Evolutionary conservation across 1,140 invertebrate genomes (phyloP).

Genomic region (Pectinophora gossypiella): DNA sequence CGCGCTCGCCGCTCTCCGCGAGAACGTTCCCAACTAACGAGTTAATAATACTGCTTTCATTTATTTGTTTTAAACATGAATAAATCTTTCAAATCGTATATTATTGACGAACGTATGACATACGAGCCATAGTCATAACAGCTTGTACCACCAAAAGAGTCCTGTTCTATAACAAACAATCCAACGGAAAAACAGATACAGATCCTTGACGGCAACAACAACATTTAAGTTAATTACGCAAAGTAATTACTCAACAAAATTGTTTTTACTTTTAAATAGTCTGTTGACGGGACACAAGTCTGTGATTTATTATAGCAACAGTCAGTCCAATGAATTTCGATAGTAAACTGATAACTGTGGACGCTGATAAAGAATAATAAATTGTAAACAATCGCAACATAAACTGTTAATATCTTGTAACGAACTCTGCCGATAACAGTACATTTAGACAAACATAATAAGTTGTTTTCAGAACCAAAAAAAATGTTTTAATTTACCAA

Average conservation of each 20-base stretch:
- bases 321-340: conserved; percentile 46
- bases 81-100: no score
- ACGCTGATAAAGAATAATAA: conserved; percentile 45
- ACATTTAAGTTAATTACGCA: no score
- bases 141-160: no score
- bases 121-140: no score
- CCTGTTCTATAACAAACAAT: no score
- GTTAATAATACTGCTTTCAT: not conserved
- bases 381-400: conserved; percentile 62
- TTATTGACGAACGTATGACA: no score
- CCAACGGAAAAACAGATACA: no score
- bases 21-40: conserved; percentile 34
- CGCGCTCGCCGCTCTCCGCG: conserved; percentile 31
- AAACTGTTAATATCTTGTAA: conserved; percentile 49
- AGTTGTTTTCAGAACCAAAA: no score
- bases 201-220: no score
- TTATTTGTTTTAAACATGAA: no score
- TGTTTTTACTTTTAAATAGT: not conserved
- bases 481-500: no score
- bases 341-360: conserved; percentile 54
- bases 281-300: not conserved
- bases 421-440: conserved; percentile 38
- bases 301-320: conserved; percentile 59
- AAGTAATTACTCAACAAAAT: no score
- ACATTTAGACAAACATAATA: conserved; percentile 50